Percentiles rank a stretch among this genome's conserved stretches.
These are phyloP conservation scores for Tholera decimalis DNA, from an alignment of 2,888 invertebrate species.

Conservation along the genomic window DNA sequence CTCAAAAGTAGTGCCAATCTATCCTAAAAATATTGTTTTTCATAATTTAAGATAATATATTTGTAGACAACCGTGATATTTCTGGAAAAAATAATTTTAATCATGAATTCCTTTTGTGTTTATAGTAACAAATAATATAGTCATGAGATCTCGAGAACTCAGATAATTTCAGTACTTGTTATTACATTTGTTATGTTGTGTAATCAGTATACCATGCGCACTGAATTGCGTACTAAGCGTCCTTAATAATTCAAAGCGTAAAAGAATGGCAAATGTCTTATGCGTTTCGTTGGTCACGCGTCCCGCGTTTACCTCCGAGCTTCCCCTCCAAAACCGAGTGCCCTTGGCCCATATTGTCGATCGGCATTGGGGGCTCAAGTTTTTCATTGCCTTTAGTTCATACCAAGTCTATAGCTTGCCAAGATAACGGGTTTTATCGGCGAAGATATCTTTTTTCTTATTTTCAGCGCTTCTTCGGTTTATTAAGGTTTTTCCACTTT, in stretches of 20 bases:
- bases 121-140: too few relatives aligned
- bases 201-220: too few relatives aligned
- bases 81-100: too few relatives aligned
- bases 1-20: too few relatives aligned
- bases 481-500: background rate
- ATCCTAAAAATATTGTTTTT: too few relatives aligned
- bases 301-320: constrained; percentile 38
- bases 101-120: too few relatives aligned
- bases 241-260: constrained; percentile 29
- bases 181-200: too few relatives aligned
- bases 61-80: too few relatives aligned
- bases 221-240: background rate
- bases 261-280: constrained; percentile 44
- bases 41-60: too few relatives aligned
- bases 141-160: too few relatives aligned
- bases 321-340: constrained; percentile 53
- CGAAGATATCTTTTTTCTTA: constrained; percentile 21
- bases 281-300: constrained; percentile 51
- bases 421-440: constrained; percentile 45
- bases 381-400: constrained; percentile 45
- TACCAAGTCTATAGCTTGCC: constrained; percentile 28
- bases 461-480: background rate
- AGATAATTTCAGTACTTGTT: too few relatives aligned
- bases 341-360: constrained; percentile 55
- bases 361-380: constrained; percentile 54